Conservation (phyloP, 2,888 invertebrate species). For the Himalopsyche kuldschensis region DNA sequence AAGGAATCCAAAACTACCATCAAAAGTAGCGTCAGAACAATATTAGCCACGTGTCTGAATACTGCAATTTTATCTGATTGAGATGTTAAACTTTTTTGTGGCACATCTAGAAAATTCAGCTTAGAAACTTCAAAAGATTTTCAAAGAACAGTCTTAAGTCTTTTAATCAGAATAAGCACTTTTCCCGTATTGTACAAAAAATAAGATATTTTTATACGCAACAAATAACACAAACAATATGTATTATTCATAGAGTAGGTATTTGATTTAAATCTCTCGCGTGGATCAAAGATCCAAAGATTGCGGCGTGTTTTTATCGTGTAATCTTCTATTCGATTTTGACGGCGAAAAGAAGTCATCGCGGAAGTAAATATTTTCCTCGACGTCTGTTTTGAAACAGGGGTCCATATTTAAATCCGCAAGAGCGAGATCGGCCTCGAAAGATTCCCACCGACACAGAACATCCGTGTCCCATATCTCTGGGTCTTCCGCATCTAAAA, state of each 20-base stretch:
- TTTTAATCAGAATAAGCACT: neutral
- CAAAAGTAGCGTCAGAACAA: too few species aligned
- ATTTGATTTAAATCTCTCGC: neutral
- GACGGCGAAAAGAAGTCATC: constrained; percentile 59
- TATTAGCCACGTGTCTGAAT: too few species aligned
- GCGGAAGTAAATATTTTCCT: constrained; percentile 63
- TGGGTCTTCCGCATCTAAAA: constrained; percentile 42
- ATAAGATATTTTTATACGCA: neutral
- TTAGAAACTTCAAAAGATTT: neutral
- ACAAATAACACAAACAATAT: neutral
- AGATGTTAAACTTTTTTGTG: neutral
- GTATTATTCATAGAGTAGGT: neutral
- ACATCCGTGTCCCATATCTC: constrained; percentile 51
- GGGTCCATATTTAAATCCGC: constrained; percentile 65
- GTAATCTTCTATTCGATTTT: constrained; percentile 46
- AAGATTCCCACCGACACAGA: constrained; percentile 65
- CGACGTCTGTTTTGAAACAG: constrained; percentile 64
- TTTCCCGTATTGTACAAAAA: neutral
- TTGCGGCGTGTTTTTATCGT: constrained; percentile 63
- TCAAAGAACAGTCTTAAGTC: neutral
- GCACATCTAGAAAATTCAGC: neutral
- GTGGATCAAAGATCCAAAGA: constrained; percentile 50
- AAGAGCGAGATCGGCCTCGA: constrained; percentile 64
- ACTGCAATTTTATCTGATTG: too few species aligned
- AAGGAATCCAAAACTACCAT: too few species aligned